Base-by-base conservation (phyloP, 1,140 invertebrate genomes). In the Euura lappo region DNA sequence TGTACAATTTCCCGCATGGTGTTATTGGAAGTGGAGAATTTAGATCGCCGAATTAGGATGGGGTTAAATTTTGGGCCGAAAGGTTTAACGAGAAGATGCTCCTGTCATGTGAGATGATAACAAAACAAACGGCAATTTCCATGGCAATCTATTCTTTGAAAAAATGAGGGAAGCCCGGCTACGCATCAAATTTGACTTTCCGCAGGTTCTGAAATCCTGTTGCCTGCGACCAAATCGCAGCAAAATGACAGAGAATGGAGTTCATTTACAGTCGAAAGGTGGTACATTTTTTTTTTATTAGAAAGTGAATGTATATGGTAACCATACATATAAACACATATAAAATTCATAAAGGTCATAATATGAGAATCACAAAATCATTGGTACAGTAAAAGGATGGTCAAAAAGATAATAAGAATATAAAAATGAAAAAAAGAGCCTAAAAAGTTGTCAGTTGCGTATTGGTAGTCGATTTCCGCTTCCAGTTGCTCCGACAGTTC, bases 1-100 rank as follows among this genome's bases (percentile, higher is more conserved):
- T 92, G 90, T 72, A 92, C 87, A 75, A 92, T 92, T 86, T 91
- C 91, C 69, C 90, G 81, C 90, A 91, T 92, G 10, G 51, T n/a
- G 51, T 60, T 60, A 60, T 60, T 60, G 10, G 3, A 60, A 2
- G 10, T n/a, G 3, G 6, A 60, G 51, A 60, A 60, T 60, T 60
- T 60, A 11, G 51, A 11, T 5, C 13, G 4, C 51, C 6, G 13
- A 60, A 60, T 60, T 11, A 60, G 5, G 13, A 60, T 1, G 6
- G 13, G 51, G 51, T 60, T 60, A 60, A 60, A 60, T 60, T 60
- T 60, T 60, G 51, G 10, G 51, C 6, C 51, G 13, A 11, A 60
- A 60, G 51, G 4, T 60, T 28, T 1, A 28, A 28, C 28, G 28
- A 28, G n/a, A n/a, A n/a, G 51, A 60, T 60, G 51, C 4, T 8